These are phyloP conservation scores for Carduelis carduelis DNA, from an alignment of 2,797 vertebrate species.

Conservation along the genomic window DNA sequence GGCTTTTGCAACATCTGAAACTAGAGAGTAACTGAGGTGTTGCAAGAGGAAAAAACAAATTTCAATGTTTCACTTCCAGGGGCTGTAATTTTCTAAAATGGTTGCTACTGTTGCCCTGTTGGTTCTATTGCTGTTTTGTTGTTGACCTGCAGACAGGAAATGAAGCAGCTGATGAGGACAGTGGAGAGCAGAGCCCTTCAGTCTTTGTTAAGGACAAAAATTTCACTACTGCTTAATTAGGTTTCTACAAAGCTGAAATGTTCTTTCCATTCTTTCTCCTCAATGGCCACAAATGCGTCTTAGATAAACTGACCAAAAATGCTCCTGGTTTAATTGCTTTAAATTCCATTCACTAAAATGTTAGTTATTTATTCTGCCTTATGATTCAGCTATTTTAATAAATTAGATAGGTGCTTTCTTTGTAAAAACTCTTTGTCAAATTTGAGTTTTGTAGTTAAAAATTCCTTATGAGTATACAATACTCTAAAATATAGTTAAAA, in stretches of 20 bases:
- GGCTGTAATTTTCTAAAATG: neutral
- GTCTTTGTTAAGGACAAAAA: neutral
- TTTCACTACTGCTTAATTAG: neutral
- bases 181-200: neutral
- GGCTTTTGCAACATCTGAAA: neutral
- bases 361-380: neutral
- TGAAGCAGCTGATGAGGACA: fast-evolving
- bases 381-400: neutral
- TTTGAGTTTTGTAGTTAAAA: neutral
- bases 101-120: neutral
- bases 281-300: neutral
- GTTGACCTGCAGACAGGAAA: neutral
- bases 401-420: neutral
- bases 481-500: neutral
- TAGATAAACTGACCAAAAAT: neutral
- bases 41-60: neutral
- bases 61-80: neutral
- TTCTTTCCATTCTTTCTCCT: neutral
- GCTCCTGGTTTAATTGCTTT: neutral
- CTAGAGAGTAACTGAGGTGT: neutral
- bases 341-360: neutral
- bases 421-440: neutral
- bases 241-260: neutral
- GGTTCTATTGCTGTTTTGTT: neutral
- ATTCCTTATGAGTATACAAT: neutral